A percentile compares a stretch with the other conserved stretches of the same genome.
Evolutionary conservation across 2,797 vertebrate species (phyloP).

Genomic region (Philypnodon macrostomus): DNA sequence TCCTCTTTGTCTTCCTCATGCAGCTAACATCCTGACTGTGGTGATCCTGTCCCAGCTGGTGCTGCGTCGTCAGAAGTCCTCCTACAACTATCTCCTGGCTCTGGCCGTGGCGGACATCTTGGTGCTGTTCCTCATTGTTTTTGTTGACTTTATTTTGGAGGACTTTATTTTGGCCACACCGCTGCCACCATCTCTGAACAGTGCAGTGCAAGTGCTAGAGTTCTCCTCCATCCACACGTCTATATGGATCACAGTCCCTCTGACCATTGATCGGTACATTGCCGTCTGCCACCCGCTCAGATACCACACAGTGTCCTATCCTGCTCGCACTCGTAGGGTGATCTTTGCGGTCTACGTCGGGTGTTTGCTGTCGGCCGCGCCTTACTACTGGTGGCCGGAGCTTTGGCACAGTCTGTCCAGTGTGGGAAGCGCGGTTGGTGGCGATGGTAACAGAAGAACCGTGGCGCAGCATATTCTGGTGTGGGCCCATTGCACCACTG

Average conservation of each 20-base stretch:
- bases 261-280: constrained; percentile 93
- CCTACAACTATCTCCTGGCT: constrained; percentile 95
- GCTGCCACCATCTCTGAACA: constrained; percentile 85
- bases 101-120: constrained; percentile 93
- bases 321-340: constrained; percentile 89
- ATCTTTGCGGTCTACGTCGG: constrained; percentile 87
- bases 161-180: constrained; percentile 88
- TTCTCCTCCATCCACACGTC: constrained; percentile 97
- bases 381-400: constrained; percentile 98
- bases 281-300: constrained; percentile 93
- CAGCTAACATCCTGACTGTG: constrained; percentile 96
- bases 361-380: constrained; percentile 88
- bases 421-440: constrained; percentile 31
- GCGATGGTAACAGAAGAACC: constrained; percentile 67
- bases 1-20: constrained; percentile 30
- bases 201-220: constrained; percentile 89
- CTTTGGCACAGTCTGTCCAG: constrained; percentile 85
- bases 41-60: constrained; percentile 95
- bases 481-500: constrained; percentile 92
- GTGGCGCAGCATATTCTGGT: constrained; percentile 87
- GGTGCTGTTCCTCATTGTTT: constrained; percentile 93
- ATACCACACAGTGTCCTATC: constrained; percentile 93
- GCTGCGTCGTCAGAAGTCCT: constrained; percentile 94
- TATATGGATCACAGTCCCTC: constrained; percentile 94
- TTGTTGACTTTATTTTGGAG: constrained; percentile 94